Conservation (phyloP, 2,888 invertebrate species). For the Barypeithes pellucidus region DNA sequence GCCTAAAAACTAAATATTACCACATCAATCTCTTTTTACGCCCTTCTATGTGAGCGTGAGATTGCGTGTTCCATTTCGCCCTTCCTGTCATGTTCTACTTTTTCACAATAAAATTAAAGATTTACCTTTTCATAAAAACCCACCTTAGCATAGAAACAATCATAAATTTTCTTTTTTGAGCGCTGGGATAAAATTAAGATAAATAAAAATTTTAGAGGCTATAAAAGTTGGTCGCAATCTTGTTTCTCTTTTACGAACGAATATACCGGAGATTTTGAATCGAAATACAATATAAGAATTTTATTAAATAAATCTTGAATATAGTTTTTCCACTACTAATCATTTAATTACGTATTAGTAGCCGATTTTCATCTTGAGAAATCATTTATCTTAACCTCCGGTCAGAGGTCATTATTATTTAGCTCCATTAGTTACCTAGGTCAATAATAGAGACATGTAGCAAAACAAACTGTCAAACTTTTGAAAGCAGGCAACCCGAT, state of each 20-base stretch:
- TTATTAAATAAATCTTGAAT: background rate
- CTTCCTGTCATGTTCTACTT: slow-evolving; percentile 25
- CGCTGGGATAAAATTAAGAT: slow-evolving; percentile 9
- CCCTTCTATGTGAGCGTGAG: background rate
- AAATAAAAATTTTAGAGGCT: slow-evolving; percentile 4
- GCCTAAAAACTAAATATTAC: slow-evolving; percentile 6
- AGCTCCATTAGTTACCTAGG: too few relatives aligned
- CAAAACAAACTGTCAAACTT: too few relatives aligned
- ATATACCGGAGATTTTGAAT: background rate
- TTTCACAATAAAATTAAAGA: slow-evolving; percentile 31
- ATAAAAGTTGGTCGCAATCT: background rate
- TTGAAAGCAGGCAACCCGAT: too few relatives aligned
- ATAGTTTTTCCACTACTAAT: too few relatives aligned
- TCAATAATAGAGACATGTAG: too few relatives aligned
- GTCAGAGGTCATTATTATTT: too few relatives aligned
- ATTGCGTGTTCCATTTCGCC: slow-evolving; percentile 22
- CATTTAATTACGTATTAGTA: too few relatives aligned
- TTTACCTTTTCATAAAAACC: slow-evolving; percentile 25
- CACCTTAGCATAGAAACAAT: slow-evolving; percentile 23
- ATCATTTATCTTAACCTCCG: too few relatives aligned
- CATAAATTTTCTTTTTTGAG: slow-evolving; percentile 10
- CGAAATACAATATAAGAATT: background rate
- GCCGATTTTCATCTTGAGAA: too few relatives aligned
- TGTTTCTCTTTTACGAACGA: background rate
- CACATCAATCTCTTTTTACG: slow-evolving; percentile 19